A percentile compares a stretch with the other conserved stretches of the same genome.
phyloP scores from a whole-genome alignment of 1,140 invertebrate species.

The Pachyrhynchus sulphureomaculatus region DNA sequence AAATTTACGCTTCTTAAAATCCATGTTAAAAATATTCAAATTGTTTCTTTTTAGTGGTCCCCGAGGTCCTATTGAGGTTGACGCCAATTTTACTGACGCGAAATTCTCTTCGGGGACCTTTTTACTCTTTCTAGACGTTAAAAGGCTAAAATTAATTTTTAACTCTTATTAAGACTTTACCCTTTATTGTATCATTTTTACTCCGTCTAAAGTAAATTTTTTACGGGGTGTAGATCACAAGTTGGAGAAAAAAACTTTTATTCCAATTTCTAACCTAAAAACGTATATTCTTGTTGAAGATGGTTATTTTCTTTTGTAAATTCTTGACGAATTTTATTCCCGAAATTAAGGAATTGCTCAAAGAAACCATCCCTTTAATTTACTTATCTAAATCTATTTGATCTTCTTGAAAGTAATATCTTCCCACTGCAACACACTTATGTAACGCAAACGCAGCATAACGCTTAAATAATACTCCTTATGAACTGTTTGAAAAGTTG shows the following conservation, averaged over 20 bases:
- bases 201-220: neutral
- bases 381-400: no score
- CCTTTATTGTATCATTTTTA: neutral
- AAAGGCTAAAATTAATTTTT: conserved; percentile 46
- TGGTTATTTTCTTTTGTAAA: no score
- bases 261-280: no score
- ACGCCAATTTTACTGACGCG: conserved; percentile 55
- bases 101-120: conserved; percentile 48
- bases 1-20: conserved; percentile 56
- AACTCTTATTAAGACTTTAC: conserved; percentile 12
- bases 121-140: conserved; percentile 43
- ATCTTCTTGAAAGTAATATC: no score
- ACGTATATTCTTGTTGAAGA: no score
- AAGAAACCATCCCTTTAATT: no score
- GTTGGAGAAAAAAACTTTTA: neutral
- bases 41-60: conserved; percentile 52
- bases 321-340: no score
- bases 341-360: no score
- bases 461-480: no score
- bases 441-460: no score
- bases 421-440: no score
- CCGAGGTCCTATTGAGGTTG: conserved; percentile 53
- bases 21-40: conserved; percentile 57
- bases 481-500: no score
- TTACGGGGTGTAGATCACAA: neutral